These are phyloP conservation scores for Tamias sibiricus DNA, from an alignment of 2,113 vertebrate species.

Conservation along the genomic window DNA sequence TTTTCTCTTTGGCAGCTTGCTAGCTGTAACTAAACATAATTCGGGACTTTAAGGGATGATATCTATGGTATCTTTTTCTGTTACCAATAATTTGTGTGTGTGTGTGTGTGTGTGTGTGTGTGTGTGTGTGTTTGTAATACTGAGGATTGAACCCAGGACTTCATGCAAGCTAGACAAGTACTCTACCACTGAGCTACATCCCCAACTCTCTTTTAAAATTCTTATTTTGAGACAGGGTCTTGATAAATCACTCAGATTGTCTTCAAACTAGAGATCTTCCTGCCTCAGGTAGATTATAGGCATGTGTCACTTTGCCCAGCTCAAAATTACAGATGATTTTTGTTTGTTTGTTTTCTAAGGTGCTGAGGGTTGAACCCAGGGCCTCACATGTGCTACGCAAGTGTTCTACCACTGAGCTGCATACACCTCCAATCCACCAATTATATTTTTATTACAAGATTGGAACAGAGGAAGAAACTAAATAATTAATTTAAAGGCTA, in stretches of 20 bases:
- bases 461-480: background rate
- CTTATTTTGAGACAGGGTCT: background rate
- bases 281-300: background rate
- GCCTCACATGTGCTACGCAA: background rate
- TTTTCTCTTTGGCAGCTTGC: conserved; percentile 1
- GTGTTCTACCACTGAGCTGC: background rate
- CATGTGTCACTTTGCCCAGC: background rate
- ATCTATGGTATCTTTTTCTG: background rate
- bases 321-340: background rate
- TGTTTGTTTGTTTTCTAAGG: background rate
- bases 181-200: no score
- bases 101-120: no score
- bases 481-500: background rate
- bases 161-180: no score
- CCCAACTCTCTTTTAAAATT: background rate
- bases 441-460: conserved; percentile 12
- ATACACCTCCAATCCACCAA: background rate
- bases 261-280: background rate
- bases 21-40: conserved; percentile 27
- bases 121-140: no score
- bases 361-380: background rate
- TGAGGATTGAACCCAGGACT: no score
- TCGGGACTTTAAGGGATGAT: background rate
- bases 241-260: background rate
- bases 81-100: background rate